Evolutionary conservation across 2,888 invertebrate genomes (phyloP), one percentile per base, ranked within the genome.

Genomic region (Apodemia mormo): DNA sequence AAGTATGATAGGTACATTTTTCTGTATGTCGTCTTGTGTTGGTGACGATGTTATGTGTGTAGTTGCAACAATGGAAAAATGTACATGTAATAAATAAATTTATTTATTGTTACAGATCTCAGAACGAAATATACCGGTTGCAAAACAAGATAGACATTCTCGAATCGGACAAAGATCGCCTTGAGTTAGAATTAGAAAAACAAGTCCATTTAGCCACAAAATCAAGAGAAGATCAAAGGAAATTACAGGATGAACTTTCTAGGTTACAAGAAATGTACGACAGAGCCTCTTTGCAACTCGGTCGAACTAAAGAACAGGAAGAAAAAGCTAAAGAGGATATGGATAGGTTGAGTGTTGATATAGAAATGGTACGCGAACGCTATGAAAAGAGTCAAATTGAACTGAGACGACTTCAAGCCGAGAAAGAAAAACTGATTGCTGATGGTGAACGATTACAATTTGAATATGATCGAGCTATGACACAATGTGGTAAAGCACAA

Each of bases 181-280:
- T 97, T 37, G 97, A 97, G 81, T 93, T 97, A 74, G 98, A 98
- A 87, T 94, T 97, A 14, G 98, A 98, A 81, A 97, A 98, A 82
- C 96, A 97, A 71, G 96, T 96, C 72, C 94, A 97, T 79, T 88
- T 97, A 72, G 95, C 96, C 0, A 95, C 96, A 0, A 98, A 98
- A 88, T 95, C 96, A 45, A 95, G 97, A 75, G 98, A 98, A 72
- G 98, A 98, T 78, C 95, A 96, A 76, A 95, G 97, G 58, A 98
- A 98, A 86, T 90, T 97, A 29, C 97, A 97, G 87, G 98, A 98
- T 77, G 98, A 98, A 85, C 93, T 97, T 76, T 95, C 96, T 68
- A 95, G 97, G 73, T 89, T 97, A 69, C 97, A 98, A 85, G 98
- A 98, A 90, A 95, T 97, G 94, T 98, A 97, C 83, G 98, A 98